Percentiles rank a stretch among this genome's conserved stretches.
Evolutionary conservation across 2,888 invertebrate species (phyloP).

Genomic region (Tipula helvola): DNA sequence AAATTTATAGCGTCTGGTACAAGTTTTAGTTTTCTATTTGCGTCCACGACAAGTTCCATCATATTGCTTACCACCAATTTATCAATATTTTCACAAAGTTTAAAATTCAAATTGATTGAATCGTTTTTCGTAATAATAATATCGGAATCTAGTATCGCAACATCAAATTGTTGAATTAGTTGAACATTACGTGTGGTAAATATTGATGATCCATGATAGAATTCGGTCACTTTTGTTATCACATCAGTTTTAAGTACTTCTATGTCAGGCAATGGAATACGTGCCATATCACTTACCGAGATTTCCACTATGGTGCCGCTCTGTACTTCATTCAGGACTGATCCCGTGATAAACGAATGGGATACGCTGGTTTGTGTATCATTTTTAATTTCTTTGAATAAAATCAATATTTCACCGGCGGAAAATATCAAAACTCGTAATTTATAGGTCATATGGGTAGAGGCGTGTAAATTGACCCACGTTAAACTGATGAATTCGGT

Average conservation of each 20-base stretch:
- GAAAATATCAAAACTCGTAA: background rate
- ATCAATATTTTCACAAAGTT: background rate
- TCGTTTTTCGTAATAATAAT: background rate
- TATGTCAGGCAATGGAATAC: background rate
- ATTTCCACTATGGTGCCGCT: background rate
- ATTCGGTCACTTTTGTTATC: background rate
- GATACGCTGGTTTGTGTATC: background rate
- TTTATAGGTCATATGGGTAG: background rate
- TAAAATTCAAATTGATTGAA: background rate
- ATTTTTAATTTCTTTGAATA: background rate
- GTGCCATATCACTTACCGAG: background rate
- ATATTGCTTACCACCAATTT: background rate
- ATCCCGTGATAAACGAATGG: background rate
- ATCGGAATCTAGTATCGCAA: background rate
- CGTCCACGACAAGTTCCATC: background rate
- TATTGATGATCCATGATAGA: background rate
- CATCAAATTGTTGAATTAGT: background rate
- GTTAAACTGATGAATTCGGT: background rate
- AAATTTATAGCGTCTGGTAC: background rate
- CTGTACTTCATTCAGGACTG: background rate
- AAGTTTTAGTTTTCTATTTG: background rate
- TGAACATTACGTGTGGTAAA: too few relatives aligned
- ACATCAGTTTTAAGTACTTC: background rate
- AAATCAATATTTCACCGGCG: background rate
- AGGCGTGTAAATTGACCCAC: background rate